Conservation (phyloP, 2,888 invertebrate genomes). For the Callyntrura guangdongensis region DNA sequence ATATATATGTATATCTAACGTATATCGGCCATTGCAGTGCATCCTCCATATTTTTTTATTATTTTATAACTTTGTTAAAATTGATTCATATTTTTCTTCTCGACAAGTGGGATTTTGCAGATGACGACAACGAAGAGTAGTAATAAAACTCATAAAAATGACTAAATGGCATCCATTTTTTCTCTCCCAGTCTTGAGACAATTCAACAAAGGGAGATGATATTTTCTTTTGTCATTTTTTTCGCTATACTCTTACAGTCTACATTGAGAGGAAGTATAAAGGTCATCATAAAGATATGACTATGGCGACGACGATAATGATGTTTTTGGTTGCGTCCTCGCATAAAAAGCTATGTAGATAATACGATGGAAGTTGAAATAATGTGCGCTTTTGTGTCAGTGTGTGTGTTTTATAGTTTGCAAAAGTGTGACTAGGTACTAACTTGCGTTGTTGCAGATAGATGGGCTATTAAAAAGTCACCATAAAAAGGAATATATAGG, state of each 20-base stretch:
- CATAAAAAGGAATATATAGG: slow-evolving; percentile 18
- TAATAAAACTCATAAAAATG: slow-evolving; percentile 37
- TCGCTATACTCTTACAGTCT: not conserved
- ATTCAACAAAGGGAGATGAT: slow-evolving; percentile 10
- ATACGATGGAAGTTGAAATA: not conserved
- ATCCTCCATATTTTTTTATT: not conserved
- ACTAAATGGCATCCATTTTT: slow-evolving; percentile 47
- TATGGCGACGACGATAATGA: not conserved
- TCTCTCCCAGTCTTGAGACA: slow-evolving; percentile 28
- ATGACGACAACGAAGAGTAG: slow-evolving; percentile 7
- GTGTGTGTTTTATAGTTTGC: slow-evolving; percentile 15
- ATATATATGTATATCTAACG: not conserved
- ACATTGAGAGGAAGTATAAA: slow-evolving; percentile 49
- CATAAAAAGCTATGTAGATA: slow-evolving; percentile 31
- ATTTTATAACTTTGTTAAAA: slow-evolving; percentile 30
- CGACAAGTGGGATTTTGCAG: not conserved
- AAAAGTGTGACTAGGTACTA: slow-evolving; percentile 14
- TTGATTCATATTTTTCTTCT: slow-evolving; percentile 38
- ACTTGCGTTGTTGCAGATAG: slow-evolving; percentile 1
- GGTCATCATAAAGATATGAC: slow-evolving; percentile 34
- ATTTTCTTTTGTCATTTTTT: slow-evolving; percentile 10
- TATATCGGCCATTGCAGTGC: not conserved
- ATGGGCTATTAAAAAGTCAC: slow-evolving; percentile 48
- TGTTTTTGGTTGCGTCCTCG: slow-evolving; percentile 19
- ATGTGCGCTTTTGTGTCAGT: not conserved